Percentiles rank a stretch among this genome's conserved stretches.
Conservation (phyloP, 2,797 vertebrate species). For the Masticophis lateralis region DNA sequence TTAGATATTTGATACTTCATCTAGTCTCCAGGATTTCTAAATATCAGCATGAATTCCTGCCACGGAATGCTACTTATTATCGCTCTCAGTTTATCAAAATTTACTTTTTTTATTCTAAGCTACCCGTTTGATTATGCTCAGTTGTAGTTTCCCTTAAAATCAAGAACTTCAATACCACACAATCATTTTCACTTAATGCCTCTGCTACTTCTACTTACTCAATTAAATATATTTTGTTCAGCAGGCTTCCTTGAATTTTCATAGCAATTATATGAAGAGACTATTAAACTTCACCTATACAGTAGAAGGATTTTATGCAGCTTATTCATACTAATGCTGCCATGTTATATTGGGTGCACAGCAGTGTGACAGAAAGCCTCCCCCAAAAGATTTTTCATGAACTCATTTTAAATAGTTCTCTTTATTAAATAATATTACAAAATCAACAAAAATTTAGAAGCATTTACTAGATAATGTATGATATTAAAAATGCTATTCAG, state of each 20-base stretch:
- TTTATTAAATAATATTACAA: slow-evolving; percentile 21
- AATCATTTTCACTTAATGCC: neutral
- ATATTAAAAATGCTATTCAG: slow-evolving; percentile 30
- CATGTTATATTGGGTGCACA: slow-evolving; percentile 8
- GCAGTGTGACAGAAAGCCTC: neutral
- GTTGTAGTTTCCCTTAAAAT: neutral
- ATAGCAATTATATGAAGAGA: neutral
- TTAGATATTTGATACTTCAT: neutral
- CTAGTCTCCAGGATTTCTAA: neutral
- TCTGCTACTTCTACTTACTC: neutral
- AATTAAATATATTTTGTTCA: neutral
- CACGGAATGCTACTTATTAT: neutral
- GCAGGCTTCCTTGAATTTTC: neutral
- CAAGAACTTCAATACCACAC: neutral
- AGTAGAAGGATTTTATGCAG: neutral
- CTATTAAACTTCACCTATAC: neutral
- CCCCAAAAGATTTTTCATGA: neutral
- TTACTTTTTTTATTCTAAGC: neutral
- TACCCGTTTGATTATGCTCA: neutral
- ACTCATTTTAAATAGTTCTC: neutral
- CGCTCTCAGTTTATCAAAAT: neutral
- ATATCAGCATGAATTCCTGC: neutral
- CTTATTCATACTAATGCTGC: slow-evolving; percentile 22
- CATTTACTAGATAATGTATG: slow-evolving; percentile 6
- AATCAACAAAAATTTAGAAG: slow-evolving; percentile 24